These are phyloP conservation scores for Nomada fucata DNA, from an alignment of 2,888 invertebrate species.

Conservation along the genomic window DNA sequence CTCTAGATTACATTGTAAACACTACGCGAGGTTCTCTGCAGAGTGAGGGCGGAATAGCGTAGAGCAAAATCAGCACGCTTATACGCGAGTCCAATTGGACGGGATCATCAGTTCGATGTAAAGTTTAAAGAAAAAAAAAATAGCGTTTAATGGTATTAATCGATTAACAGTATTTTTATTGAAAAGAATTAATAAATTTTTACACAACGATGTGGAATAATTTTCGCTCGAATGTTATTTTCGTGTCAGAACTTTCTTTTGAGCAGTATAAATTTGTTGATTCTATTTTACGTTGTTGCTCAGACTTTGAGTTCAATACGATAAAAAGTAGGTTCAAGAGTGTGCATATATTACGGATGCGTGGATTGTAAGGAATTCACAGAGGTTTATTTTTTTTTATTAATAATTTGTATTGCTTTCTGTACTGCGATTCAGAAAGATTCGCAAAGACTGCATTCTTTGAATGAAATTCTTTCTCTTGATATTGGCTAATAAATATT, in stretches of 20 bases:
- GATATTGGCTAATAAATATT: neutral
- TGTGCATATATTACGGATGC: neutral
- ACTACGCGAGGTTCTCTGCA: neutral
- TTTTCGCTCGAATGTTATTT: neutral
- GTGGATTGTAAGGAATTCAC: too few relatives aligned
- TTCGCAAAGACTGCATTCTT: too few relatives aligned
- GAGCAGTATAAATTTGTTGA: neutral
- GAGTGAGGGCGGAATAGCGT: neutral
- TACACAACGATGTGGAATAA: neutral
- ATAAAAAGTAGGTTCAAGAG: neutral
- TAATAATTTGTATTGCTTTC: too few relatives aligned
- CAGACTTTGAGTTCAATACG: neutral
- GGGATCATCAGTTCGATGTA: neutral
- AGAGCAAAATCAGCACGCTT: neutral
- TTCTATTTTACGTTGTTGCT: neutral
- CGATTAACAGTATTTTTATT: too few relatives aligned
- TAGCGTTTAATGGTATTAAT: neutral
- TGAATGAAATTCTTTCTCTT: too few relatives aligned
- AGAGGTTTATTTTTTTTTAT: too few relatives aligned
- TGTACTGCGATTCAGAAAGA: too few relatives aligned
- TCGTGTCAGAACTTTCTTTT: neutral
- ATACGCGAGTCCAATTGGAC: neutral
- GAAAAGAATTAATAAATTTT: too few relatives aligned
- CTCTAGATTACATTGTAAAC: slow-evolving; percentile 31
- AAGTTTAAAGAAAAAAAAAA: neutral